Conservation (phyloP, 2,888 invertebrate species). For the Drosophila mimica region DNA sequence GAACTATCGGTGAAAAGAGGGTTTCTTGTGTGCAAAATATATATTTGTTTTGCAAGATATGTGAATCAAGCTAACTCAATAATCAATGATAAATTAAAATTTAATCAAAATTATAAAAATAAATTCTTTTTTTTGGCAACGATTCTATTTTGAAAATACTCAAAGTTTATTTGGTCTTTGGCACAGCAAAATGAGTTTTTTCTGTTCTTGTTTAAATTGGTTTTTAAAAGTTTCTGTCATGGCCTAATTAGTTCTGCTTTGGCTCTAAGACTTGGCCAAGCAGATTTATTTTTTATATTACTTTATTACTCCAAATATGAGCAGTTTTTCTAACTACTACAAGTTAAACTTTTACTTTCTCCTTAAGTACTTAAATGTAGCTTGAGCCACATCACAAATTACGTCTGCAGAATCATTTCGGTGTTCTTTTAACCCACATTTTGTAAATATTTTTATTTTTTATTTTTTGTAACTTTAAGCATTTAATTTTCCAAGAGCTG, state of each 20-base stretch:
- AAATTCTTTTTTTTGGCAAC: neutral
- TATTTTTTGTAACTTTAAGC: conserved; percentile 31
- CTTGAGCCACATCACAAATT: conserved; percentile 48
- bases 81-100: neutral
- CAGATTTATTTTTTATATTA: conserved; percentile 3
- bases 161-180: neutral
- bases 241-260: neutral
- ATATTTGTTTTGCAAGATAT: neutral
- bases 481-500: conserved; percentile 41
- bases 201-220: conserved; percentile 1
- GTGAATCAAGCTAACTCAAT: too few relatives aligned
- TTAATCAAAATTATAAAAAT: neutral
- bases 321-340: conserved; percentile 43
- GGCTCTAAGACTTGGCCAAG: conserved; percentile 12
- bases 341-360: conserved; percentile 56
- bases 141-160: neutral
- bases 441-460: neutral
- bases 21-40: neutral
- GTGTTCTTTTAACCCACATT: conserved; percentile 48
- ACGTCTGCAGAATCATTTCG: conserved; percentile 42
- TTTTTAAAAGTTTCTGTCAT: conserved; percentile 3
- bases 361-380: conserved; percentile 37
- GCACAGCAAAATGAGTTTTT: neutral
- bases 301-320: conserved; percentile 19
- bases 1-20: neutral